Evolutionary conservation across 2,797 vertebrate species (phyloP).

Genomic region (Dryobates pubescens): DNA sequence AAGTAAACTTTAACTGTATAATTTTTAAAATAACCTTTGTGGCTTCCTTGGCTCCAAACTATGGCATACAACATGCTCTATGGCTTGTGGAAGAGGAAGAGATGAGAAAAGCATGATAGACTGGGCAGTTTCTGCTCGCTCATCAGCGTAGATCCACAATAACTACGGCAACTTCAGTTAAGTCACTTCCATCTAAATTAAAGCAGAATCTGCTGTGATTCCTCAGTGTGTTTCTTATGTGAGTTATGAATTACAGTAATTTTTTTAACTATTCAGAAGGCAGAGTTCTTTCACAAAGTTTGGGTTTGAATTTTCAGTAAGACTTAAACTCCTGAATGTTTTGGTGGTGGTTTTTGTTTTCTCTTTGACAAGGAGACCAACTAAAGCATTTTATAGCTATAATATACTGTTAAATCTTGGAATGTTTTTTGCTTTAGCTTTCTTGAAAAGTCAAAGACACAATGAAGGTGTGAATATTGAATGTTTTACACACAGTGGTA

Average conservation of each 20-base stretch:
- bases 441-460: background rate
- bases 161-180: background rate
- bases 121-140: background rate
- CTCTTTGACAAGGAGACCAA: background rate
- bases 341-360: background rate
- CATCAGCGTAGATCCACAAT: background rate
- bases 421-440: background rate
- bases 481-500: background rate
- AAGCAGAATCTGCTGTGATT: background rate
- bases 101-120: background rate
- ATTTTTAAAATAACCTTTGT: constrained; percentile 11
- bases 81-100: background rate
- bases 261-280: background rate
- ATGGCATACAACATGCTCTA: background rate
- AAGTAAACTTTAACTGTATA: background rate
- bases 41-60: background rate
- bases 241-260: background rate
- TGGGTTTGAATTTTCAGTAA: background rate
- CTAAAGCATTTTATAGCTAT: background rate
- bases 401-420: background rate
- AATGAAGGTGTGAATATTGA: background rate
- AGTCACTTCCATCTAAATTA: background rate
- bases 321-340: background rate
- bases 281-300: accelerated
- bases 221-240: background rate